Conservation (phyloP, 1,140 invertebrate species). For the Drosophila orena region DNA sequence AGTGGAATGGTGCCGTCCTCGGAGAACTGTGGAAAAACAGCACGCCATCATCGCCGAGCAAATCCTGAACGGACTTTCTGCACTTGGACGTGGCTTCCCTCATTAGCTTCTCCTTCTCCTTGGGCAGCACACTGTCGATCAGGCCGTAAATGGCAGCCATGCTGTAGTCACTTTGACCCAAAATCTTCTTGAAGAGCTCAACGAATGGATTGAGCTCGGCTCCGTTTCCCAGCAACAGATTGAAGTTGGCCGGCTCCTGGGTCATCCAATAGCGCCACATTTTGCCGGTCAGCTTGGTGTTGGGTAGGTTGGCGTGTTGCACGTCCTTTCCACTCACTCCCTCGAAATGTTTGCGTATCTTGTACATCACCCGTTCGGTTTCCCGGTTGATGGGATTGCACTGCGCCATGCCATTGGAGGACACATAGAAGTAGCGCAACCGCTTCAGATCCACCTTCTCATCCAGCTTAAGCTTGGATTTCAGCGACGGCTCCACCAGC, state of each 20-base stretch:
- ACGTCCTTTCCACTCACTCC: conserved; percentile 58
- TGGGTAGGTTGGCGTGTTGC: conserved; percentile 85
- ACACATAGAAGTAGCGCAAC: conserved; percentile 92
- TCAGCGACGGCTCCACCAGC: conserved; percentile 63
- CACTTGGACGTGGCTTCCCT: conserved; percentile 87
- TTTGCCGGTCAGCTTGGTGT: conserved; percentile 87
- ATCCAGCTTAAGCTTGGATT: conserved; percentile 81
- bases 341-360: conserved; percentile 80
- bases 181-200: conserved; percentile 87
- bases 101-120: conserved; percentile 88
- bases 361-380: conserved; percentile 88
- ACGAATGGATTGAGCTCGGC: conserved; percentile 85
- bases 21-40: conserved; percentile 94
- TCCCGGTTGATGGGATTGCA: conserved; percentile 90
- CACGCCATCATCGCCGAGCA: conserved; percentile 92
- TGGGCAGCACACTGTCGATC: conserved; percentile 88
- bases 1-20: conserved; percentile 93
- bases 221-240: conserved; percentile 87
- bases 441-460: conserved; percentile 88
- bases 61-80: conserved; percentile 87
- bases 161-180: conserved; percentile 87
- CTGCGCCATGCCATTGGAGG: conserved; percentile 88
- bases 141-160: conserved; percentile 89
- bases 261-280: conserved; percentile 92
- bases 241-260: conserved; percentile 88